These are phyloP conservation scores for Mesorhabditis sp. DNA, from an alignment of 2,888 invertebrate genomes.

Conservation along the genomic window DNA sequence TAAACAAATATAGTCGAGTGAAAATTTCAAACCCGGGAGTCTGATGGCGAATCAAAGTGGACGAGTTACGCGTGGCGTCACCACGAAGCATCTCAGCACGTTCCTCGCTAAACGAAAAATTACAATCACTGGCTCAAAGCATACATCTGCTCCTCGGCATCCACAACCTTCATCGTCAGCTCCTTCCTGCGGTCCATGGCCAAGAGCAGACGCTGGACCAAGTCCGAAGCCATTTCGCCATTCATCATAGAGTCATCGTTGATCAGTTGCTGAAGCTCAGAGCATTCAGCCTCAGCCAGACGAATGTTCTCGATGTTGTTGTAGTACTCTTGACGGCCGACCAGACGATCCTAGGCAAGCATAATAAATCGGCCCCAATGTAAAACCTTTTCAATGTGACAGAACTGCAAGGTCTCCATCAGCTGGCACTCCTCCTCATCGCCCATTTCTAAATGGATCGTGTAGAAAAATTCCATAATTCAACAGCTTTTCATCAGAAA, in stretches of 20 bases:
- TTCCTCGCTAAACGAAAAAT: constrained; percentile 1
- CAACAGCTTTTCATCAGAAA: background rate
- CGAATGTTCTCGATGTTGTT: constrained; percentile 37
- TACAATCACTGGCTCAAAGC: background rate
- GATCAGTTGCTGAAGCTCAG: background rate
- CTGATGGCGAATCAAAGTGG: background rate
- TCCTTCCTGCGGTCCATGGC: background rate
- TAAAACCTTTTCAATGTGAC: constrained; percentile 22
- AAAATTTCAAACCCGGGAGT: background rate
- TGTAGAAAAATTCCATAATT: too few species aligned
- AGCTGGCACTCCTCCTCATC: constrained; percentile 40
- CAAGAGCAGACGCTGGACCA: constrained; percentile 8
- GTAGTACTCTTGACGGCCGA: constrained; percentile 37
- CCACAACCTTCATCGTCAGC: background rate
- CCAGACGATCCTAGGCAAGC: constrained; percentile 20
- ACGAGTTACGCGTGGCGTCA: background rate
- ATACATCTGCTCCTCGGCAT: background rate
- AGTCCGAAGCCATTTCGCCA: too few species aligned
- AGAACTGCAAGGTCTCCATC: constrained; percentile 24
- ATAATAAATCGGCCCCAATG: background rate
- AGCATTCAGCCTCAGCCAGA: constrained; percentile 7
- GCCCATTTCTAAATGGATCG: constrained; percentile 22
- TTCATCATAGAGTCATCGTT: too few species aligned
- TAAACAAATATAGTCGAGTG: background rate
- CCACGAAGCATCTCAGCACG: constrained; percentile 3